Evolutionary conservation across 1,140 invertebrate species (phyloP).

Genomic region (Meloidogyne floridensis): DNA sequence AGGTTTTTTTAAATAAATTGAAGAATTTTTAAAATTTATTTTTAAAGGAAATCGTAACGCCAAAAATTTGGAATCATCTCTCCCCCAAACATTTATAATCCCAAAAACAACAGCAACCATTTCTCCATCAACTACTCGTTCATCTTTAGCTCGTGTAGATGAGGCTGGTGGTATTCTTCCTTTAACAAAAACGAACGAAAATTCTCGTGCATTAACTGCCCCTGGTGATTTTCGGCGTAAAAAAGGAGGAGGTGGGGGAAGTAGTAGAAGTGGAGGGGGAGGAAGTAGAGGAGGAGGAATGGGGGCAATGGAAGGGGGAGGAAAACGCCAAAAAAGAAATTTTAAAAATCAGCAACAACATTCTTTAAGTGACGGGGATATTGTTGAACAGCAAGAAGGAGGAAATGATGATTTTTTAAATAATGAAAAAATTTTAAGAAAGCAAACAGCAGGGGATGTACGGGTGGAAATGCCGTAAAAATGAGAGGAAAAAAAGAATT

Average conservation of each 20-base stretch:
- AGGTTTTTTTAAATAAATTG: background rate
- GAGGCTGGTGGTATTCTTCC: constrained; percentile 1
- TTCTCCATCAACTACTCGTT: background rate
- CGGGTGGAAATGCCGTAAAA: background rate
- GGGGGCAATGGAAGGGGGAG: background rate
- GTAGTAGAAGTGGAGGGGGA: background rate
- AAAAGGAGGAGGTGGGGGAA: background rate
- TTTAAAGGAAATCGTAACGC: background rate
- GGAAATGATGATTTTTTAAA: background rate
- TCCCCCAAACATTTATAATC: background rate
- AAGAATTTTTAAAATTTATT: background rate
- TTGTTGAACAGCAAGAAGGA: background rate
- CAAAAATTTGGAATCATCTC: background rate
- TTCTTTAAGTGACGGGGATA: background rate
- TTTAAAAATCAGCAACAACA: background rate
- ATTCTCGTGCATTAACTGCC: constrained; percentile 14
- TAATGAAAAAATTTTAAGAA: background rate
- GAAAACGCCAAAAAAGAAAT: background rate
- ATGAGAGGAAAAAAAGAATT: too few species aligned
- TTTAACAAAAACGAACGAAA: constrained; percentile 18
- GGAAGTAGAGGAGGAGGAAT: background rate
- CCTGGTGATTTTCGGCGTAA: constrained; percentile 27
- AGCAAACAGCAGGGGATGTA: background rate
- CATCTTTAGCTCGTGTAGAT: background rate
- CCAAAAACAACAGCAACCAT: background rate